A percentile compares a stretch with the other conserved stretches of the same genome.
Conservation (phyloP, 2,888 invertebrate species). For the Macaria notata region DNA sequence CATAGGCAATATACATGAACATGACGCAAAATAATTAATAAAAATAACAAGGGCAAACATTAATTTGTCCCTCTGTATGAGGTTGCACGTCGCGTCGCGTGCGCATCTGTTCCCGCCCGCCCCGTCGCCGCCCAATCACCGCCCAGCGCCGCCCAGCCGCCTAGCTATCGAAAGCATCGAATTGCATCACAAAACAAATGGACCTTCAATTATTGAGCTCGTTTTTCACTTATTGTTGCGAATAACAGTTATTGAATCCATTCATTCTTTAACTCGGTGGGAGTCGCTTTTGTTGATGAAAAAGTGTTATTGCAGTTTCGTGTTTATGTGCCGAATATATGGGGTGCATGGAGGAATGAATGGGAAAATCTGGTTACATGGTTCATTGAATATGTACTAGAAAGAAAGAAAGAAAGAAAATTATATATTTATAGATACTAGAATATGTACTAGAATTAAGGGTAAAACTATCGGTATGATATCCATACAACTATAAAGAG, state of each 20-base stretch:
- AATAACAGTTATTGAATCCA: slow-evolving; percentile 35
- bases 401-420: too few species aligned
- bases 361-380: too few species aligned
- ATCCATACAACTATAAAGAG: too few species aligned
- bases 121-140: slow-evolving; percentile 59
- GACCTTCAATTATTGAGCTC: slow-evolving; percentile 44
- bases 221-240: slow-evolving; percentile 40
- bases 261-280: slow-evolving; percentile 30
- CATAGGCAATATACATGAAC: too few species aligned
- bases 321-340: not conserved
- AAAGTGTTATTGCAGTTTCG: slow-evolving; percentile 14
- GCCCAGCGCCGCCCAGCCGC: slow-evolving; percentile 50
- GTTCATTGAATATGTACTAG: too few species aligned
- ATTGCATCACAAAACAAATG: slow-evolving; percentile 52
- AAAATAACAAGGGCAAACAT: slow-evolving; percentile 1
- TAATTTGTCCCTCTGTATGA: slow-evolving; percentile 1
- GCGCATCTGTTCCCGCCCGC: slow-evolving; percentile 63
- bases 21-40: slow-evolving; percentile 1
- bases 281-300: slow-evolving; percentile 20
- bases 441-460: too few species aligned
- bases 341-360: not conserved
- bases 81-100: slow-evolving; percentile 46
- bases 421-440: too few species aligned
- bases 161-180: slow-evolving; percentile 38
- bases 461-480: too few species aligned